These are phyloP conservation scores for Osmerus mordax DNA, from an alignment of 2,113 vertebrate species.

Conservation along the genomic window DNA sequence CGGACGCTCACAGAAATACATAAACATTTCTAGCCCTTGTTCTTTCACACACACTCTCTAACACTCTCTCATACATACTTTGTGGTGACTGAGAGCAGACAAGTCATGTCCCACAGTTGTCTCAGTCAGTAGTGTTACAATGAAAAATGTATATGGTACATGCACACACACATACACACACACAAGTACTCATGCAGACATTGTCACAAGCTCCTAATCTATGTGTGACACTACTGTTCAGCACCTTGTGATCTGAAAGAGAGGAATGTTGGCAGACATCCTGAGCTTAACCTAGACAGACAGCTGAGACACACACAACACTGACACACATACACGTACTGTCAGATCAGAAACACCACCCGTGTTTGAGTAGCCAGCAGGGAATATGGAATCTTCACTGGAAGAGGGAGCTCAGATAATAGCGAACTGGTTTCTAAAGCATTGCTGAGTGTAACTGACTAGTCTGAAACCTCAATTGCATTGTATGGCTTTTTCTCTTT, in stretches of 20 bases:
- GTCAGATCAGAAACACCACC: not conserved
- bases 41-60: not conserved
- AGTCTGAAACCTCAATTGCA: not conserved
- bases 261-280: constrained; percentile 67
- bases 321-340: constrained; percentile 11
- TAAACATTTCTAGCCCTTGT: not conserved
- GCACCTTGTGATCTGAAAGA: constrained; percentile 63
- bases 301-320: constrained; percentile 22
- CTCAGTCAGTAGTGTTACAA: constrained; percentile 1
- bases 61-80: not conserved
- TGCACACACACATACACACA: constrained; percentile 6
- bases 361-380: too few relatives aligned
- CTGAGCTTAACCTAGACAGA: constrained; percentile 61
- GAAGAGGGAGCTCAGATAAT: constrained; percentile 29
- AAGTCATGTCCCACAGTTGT: not conserved
- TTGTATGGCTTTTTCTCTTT: not conserved
- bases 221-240: constrained; percentile 47
- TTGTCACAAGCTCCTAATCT: constrained; percentile 51
- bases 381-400: not conserved
- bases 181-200: not conserved
- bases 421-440: not conserved
- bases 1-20: constrained; percentile 1
- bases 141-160: constrained; percentile 10
- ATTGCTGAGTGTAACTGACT: too few relatives aligned
- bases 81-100: not conserved